Percentiles rank a stretch among this genome's conserved stretches.
These are phyloP conservation scores for Aleiodes sp. DNA, from an alignment of 1,140 invertebrate species.

Conservation along the genomic window DNA sequence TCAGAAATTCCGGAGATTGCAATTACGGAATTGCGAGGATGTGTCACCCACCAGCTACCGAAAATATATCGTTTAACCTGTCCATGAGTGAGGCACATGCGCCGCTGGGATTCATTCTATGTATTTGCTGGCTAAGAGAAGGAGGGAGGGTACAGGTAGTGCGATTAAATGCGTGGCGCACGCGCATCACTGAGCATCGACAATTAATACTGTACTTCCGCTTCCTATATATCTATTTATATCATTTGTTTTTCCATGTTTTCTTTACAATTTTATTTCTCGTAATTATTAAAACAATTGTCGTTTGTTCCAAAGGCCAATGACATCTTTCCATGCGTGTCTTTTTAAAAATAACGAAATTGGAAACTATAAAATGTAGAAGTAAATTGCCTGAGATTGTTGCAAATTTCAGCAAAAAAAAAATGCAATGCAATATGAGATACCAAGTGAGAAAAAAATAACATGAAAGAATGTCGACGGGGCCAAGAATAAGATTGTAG, in stretches of 20 bases:
- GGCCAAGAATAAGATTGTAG: not conserved
- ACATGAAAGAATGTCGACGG: not conserved
- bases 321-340: no score
- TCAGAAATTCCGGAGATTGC: slow-evolving; percentile 8
- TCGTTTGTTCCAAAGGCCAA: no score
- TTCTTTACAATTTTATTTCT: no score
- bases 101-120: not conserved
- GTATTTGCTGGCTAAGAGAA: slow-evolving; percentile 6
- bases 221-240: not conserved
- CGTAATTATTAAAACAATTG: no score
- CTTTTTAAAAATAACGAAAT: not conserved
- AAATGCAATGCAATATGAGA: no score
- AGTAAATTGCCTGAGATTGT: not conserved
- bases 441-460: not conserved
- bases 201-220: not conserved
- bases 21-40: slow-evolving; percentile 1
- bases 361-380: not conserved
- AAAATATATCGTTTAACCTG: slow-evolving; percentile 14
- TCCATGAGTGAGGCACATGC: slow-evolving; percentile 9
- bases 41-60: not conserved
- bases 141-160: not conserved
- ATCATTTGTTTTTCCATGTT: no score
- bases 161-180: slow-evolving; percentile 14
- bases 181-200: slow-evolving; percentile 5
- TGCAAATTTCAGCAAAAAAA: not conserved